Conservation (phyloP, 2,113 vertebrate species). For the Aegotheles bennettii region DNA sequence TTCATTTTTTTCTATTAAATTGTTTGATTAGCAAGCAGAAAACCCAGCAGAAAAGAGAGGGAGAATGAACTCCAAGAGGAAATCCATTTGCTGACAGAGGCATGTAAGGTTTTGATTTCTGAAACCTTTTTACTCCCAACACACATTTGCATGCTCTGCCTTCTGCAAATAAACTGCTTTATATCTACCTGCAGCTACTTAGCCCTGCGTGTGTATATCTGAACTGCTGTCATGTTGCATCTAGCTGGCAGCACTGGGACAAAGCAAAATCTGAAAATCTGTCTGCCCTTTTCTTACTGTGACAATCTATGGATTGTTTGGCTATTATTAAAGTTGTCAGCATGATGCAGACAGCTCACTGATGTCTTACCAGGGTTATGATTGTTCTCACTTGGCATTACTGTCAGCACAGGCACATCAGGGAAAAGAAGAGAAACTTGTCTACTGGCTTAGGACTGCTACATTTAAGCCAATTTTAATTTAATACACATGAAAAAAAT, state of each 20-base stretch:
- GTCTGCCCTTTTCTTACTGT: slow-evolving; percentile 12
- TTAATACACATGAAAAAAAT: background rate
- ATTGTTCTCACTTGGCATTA: background rate
- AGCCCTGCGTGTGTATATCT: background rate
- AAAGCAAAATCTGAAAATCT: background rate
- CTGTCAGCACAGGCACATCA: background rate
- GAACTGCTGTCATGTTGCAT: slow-evolving; percentile 29
- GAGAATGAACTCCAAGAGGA: background rate
- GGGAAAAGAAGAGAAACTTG: background rate
- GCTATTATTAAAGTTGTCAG: slow-evolving; percentile 50
- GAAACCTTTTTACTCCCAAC: background rate
- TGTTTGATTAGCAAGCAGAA: background rate
- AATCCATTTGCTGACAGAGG: background rate
- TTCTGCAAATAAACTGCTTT: background rate
- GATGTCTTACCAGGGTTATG: background rate
- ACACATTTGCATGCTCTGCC: background rate
- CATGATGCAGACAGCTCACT: background rate
- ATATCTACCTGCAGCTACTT: background rate
- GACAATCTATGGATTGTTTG: background rate
- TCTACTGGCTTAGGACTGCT: background rate
- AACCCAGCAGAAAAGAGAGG: background rate
- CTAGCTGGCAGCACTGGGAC: background rate
- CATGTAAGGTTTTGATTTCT: background rate
- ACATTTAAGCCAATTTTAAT: background rate
- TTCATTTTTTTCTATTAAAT: slow-evolving; percentile 10